Conservation (phyloP, 53 echinoderm and acorn worm genomes). For the Echinarachnius parma region DNA sequence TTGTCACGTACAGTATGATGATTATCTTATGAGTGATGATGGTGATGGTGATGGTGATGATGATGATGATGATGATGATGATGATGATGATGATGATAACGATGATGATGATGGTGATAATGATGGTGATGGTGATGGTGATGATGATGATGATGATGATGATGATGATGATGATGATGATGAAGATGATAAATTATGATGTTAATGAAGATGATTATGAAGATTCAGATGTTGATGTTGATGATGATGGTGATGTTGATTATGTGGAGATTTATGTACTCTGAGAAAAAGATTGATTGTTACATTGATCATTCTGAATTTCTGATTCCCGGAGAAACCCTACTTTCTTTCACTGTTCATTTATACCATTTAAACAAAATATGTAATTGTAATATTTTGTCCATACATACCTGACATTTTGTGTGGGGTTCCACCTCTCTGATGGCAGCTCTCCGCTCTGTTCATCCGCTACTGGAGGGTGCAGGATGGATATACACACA, state of each 20-base stretch:
- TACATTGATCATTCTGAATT: no score
- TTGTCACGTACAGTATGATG: background rate
- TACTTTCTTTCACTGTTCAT: no score
- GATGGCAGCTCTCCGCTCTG: slow-evolving; percentile 97
- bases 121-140: background rate
- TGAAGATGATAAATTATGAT: background rate
- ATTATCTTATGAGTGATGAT: background rate
- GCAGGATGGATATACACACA: slow-evolving; percentile 98
- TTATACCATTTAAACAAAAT: no score
- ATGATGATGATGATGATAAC: background rate
- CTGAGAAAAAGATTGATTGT: no score
- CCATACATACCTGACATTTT: slow-evolving; percentile 93
- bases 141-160: background rate
- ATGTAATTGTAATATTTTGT: no score
- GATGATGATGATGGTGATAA: background rate
- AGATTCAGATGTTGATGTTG: no score
- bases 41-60: background rate
- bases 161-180: background rate
- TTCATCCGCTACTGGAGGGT: slow-evolving; percentile 96
- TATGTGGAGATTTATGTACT: no score
- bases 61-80: background rate
- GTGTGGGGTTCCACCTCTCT: slow-evolving; percentile 99
- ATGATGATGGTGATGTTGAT: no score
- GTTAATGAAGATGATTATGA: no score
- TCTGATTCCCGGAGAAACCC: no score